phyloP scores from a whole-genome alignment of 2,797 vertebrate species.

The Malacoraja senta region DNA sequence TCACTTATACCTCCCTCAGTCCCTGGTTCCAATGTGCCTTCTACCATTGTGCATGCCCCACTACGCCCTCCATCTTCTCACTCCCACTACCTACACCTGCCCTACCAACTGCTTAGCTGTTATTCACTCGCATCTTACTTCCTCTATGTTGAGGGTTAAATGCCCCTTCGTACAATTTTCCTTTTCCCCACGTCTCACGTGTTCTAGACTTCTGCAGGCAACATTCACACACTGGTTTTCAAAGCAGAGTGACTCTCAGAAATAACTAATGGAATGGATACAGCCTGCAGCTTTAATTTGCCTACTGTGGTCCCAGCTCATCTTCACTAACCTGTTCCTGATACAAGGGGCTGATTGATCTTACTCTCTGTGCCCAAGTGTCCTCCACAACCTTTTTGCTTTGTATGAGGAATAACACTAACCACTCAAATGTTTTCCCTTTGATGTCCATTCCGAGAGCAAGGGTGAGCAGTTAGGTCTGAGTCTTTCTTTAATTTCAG shows the following conservation, averaged over 20 bases:
- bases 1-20: neutral
- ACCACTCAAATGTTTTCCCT: too few species aligned
- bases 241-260: neutral
- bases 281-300: too few species aligned
- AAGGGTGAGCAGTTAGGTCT: neutral
- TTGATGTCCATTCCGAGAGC: neutral
- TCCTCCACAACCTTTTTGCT: too few species aligned
- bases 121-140: neutral
- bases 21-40: neutral
- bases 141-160: neutral
- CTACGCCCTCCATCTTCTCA: neutral
- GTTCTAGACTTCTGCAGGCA: neutral
- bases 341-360: too few species aligned
- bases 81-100: neutral
- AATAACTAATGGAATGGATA: neutral
- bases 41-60: neutral
- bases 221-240: neutral
- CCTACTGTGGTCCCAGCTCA: too few species aligned
- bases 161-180: neutral
- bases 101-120: neutral
- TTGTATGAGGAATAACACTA: too few species aligned
- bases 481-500: neutral
- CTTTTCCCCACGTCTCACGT: neutral
- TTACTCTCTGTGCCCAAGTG: too few species aligned
- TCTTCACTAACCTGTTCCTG: too few species aligned